Conservation (phyloP, 2,113 vertebrate species). For the Entomyzon cyanotis region DNA sequence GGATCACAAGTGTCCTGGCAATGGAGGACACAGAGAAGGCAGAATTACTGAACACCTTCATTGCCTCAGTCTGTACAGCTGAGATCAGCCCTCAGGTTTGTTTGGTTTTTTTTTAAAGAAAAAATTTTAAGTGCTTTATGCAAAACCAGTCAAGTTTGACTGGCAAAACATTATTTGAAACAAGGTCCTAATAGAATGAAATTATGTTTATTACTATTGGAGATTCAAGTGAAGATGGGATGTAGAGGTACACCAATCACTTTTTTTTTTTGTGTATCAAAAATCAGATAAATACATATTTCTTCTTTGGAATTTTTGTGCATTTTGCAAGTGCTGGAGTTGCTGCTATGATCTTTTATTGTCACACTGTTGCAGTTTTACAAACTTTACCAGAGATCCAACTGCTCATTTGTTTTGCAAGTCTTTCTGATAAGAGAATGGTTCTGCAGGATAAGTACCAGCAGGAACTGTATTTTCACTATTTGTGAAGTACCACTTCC, state of each 20-base stretch:
- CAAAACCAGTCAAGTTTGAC: not conserved
- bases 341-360: not conserved
- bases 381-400: conserved; percentile 28
- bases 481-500: conserved; percentile 61
- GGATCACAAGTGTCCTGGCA: not conserved
- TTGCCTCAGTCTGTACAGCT: not conserved
- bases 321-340: not conserved
- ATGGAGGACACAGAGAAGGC: fast-evolving
- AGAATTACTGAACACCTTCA: not conserved
- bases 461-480: conserved; percentile 60
- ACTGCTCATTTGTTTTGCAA: conserved; percentile 55
- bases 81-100: not conserved
- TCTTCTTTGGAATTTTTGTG: not conserved
- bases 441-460: conserved; percentile 52
- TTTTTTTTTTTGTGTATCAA: not conserved
- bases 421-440: conserved; percentile 41
- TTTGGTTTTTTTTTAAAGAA: not conserved
- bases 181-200: not conserved
- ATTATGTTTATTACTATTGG: not conserved
- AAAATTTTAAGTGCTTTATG: not conserved
- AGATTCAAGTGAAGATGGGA: not conserved
- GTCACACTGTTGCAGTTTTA: not conserved
- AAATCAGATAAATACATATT: not conserved
- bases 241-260: not conserved
- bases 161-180: not conserved